These are phyloP conservation scores for Gnathonemus echidnorhynchus DNA, from an alignment of 2,113 vertebrate genomes.

Conservation along the genomic window DNA sequence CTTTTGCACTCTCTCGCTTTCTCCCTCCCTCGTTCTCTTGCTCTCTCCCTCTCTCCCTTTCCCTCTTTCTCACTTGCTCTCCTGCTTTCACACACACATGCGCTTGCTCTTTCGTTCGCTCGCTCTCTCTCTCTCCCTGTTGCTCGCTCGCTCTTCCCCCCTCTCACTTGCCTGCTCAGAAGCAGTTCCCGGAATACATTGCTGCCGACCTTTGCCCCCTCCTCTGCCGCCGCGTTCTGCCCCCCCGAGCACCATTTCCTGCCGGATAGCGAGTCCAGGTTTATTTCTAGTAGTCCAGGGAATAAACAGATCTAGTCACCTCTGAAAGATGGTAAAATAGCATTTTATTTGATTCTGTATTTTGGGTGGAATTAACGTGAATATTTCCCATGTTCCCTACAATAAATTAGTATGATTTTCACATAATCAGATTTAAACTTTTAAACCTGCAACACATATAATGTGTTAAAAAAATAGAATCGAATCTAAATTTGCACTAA, in stretches of 20 bases:
- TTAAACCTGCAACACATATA: background rate
- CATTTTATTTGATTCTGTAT: background rate
- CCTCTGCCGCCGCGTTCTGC: background rate
- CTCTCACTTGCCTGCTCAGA: background rate
- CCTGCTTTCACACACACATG: too few species aligned
- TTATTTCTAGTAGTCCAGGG: background rate
- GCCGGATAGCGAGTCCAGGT: background rate
- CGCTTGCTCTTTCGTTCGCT: background rate
- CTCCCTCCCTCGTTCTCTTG: background rate
- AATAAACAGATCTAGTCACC: background rate
- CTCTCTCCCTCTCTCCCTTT: background rate
- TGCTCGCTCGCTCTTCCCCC: background rate
- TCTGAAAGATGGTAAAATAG: background rate
- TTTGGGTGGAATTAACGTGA: background rate
- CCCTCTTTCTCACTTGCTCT: too few species aligned
- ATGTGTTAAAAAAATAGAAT: background rate
- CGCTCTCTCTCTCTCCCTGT: background rate
- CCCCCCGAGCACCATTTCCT: background rate
- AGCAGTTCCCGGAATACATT: slow-evolving; percentile 7
- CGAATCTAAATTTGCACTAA: background rate
- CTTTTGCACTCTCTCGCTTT: too few species aligned
- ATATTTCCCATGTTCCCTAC: background rate
- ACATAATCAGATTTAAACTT: background rate
- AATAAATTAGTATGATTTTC: background rate
- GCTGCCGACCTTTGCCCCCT: background rate